Conservation (phyloP, 2,888 invertebrate genomes). For the Cataglyphis livida region DNA sequence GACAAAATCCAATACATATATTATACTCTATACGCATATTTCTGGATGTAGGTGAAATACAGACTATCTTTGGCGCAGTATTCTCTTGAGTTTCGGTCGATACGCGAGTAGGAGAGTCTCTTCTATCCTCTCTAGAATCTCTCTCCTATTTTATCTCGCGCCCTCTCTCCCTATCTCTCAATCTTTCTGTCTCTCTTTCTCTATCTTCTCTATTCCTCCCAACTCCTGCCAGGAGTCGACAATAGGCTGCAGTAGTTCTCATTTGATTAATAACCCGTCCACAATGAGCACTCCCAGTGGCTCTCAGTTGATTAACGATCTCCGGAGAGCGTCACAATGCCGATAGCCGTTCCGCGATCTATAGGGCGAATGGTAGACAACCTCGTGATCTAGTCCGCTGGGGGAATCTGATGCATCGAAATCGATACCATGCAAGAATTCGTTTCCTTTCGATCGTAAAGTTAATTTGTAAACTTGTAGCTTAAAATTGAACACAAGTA, state of each 20-base stretch:
- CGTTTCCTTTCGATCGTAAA: neutral
- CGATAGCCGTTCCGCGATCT: slow-evolving; percentile 68
- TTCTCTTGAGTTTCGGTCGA: slow-evolving; percentile 76
- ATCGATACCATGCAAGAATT: slow-evolving; percentile 51
- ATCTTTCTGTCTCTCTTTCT: slow-evolving; percentile 38
- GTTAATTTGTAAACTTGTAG: slow-evolving; percentile 24
- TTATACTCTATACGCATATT: neutral
- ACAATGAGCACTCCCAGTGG: slow-evolving; percentile 84
- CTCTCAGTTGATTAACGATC: slow-evolving; percentile 85
- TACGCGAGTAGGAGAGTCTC: slow-evolving; percentile 77
- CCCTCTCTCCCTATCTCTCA: slow-evolving; percentile 51
- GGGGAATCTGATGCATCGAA: slow-evolving; percentile 38
- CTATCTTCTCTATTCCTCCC: slow-evolving; percentile 57
- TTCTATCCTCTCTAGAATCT: slow-evolving; percentile 70
- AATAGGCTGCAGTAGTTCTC: slow-evolving; percentile 85
- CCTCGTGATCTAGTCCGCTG: slow-evolving; percentile 55
- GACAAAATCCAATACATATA: neutral
- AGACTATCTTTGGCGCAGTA: slow-evolving; percentile 56
- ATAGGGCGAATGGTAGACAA: slow-evolving; percentile 42
- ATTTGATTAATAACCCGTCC: slow-evolving; percentile 85
- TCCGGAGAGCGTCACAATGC: slow-evolving; percentile 74
- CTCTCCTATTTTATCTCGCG: slow-evolving; percentile 28
- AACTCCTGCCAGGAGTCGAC: slow-evolving; percentile 81
- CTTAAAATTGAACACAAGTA: neutral
- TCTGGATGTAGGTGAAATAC: slow-evolving; percentile 51